A percentile compares a stretch with the other conserved stretches of the same genome.
phyloP scores from a whole-genome alignment of 2,888 invertebrate genomes.

The Mechanitis messenoides region DNA sequence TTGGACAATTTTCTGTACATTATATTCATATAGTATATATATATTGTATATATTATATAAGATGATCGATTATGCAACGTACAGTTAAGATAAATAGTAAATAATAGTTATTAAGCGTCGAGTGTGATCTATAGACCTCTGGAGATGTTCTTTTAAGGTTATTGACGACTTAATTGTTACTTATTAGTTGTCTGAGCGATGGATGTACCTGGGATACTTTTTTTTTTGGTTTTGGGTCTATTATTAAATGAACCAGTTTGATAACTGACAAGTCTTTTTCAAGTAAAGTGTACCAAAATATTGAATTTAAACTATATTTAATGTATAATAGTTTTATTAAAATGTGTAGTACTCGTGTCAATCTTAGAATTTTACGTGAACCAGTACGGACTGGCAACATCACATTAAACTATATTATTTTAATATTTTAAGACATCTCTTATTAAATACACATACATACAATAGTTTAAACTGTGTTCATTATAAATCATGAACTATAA shows the following conservation, averaged over 20 bases:
- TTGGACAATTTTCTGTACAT: too few species aligned
- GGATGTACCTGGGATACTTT: conserved; percentile 7
- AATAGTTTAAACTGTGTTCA: background rate
- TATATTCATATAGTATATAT: background rate
- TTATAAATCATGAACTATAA: background rate
- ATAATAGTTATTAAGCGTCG: conserved; percentile 17
- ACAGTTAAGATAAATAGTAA: conserved; percentile 4
- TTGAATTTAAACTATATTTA: too few species aligned
- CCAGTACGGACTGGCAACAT: too few species aligned
- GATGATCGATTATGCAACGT: background rate
- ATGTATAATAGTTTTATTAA: too few species aligned
- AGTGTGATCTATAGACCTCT: conserved; percentile 22
- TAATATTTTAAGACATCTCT: too few species aligned
- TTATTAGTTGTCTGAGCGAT: conserved; percentile 38
- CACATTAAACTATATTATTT: too few species aligned
- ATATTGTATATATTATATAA: background rate
- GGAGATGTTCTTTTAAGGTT: conserved; percentile 50
- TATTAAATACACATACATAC: too few species aligned
- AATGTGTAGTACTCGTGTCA: too few species aligned
- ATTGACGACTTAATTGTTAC: conserved; percentile 49
- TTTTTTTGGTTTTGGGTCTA: conserved; percentile 14
- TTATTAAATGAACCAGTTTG: conserved; percentile 3
- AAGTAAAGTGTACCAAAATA: too few species aligned
- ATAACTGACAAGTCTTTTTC: background rate
- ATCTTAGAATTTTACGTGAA: too few species aligned